These are phyloP conservation scores for Dipodomys spectabilis DNA, from an alignment of 2,113 vertebrate genomes.

Conservation along the genomic window DNA sequence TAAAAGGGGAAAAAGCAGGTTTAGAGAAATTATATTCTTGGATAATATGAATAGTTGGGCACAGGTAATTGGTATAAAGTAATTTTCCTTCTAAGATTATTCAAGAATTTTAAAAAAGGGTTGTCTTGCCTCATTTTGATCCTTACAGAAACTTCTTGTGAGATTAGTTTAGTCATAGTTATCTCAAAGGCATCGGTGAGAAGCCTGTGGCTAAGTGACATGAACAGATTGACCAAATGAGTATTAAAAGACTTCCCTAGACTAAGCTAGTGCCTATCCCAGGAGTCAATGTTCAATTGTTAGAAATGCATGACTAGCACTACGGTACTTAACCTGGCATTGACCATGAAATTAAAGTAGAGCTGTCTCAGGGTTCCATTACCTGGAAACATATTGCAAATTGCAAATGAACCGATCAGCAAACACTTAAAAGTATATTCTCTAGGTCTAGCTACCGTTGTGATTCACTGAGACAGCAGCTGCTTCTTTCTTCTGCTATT, in stretches of 20 bases:
- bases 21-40: not conserved
- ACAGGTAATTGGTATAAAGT: not conserved
- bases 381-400: not conserved
- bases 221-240: not conserved
- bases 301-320: not conserved
- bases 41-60: not conserved
- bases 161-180: not conserved
- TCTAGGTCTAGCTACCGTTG: not conserved
- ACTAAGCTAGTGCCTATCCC: not conserved
- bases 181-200: not conserved
- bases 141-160: not conserved
- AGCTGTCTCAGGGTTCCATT: not conserved
- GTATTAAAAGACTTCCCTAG: not conserved
- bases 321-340: not conserved
- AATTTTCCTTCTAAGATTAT: not conserved
- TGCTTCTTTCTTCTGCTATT: not conserved
- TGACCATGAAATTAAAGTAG: conserved; percentile 27
- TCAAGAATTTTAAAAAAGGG: conserved; percentile 14
- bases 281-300: not conserved
- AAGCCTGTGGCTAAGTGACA: not conserved
- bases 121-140: not conserved
- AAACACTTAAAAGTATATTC: not conserved
- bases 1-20: not conserved
- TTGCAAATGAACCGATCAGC: not conserved
- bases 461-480: not conserved